Evolutionary conservation across 2,113 vertebrate genomes (phyloP).

Genomic region (Esox niger): DNA sequence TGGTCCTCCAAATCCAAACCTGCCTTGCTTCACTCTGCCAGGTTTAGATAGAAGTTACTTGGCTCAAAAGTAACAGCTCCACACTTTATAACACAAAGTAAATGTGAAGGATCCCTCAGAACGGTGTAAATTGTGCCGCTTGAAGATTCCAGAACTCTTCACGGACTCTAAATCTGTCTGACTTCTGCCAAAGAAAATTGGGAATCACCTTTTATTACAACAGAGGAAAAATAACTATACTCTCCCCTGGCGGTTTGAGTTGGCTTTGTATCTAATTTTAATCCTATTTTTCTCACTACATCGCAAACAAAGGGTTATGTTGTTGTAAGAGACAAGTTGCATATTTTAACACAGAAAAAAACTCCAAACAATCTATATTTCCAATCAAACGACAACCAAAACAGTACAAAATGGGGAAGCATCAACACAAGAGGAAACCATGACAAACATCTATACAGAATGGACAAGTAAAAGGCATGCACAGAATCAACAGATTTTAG

Average conservation of each 20-base stretch:
- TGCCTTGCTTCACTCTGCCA: neutral
- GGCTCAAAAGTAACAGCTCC: neutral
- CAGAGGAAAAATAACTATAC: neutral
- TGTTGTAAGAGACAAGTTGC: no score
- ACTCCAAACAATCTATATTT: no score
- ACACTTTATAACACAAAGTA: neutral
- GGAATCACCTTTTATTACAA: neutral
- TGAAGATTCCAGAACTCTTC: neutral
- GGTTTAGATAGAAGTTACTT: neutral
- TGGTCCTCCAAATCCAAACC: neutral
- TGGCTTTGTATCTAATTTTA: neutral
- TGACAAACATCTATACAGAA: no score
- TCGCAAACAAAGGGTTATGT: slow-evolving; percentile 28
- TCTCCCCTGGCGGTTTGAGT: neutral
- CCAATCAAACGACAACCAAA: no score
- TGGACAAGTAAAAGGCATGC: no score
- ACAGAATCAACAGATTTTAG: slow-evolving; percentile 32
- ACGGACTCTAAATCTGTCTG: slow-evolving; percentile 1
- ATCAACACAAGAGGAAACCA: no score
- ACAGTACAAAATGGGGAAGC: no score
- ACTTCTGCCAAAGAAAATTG: neutral
- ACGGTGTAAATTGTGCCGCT: neutral
- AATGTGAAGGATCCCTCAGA: neutral
- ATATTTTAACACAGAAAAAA: no score
- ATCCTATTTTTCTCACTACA: slow-evolving; percentile 22